Evolutionary conservation across 2,113 vertebrate genomes (phyloP).

Genomic region (Mobula hypostoma): DNA sequence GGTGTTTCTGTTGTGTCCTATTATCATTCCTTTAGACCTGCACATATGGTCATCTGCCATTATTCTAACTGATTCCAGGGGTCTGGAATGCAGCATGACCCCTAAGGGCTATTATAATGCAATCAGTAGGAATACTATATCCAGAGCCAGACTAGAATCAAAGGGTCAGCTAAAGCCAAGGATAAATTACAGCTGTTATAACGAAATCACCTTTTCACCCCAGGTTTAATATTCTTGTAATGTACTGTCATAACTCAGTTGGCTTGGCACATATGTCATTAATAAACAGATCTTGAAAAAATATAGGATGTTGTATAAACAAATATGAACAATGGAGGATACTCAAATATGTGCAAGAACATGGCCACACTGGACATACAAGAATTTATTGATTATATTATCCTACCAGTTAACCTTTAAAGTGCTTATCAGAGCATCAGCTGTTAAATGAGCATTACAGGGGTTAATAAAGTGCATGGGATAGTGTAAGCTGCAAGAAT

Average conservation of each 20-base stretch:
- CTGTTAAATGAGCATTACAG: background rate
- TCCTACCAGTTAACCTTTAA: conserved; percentile 6
- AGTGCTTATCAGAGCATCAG: background rate
- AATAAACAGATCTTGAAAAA: conserved; percentile 52
- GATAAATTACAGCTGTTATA: conserved; percentile 67
- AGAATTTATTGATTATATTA: background rate
- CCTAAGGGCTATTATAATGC: conserved; percentile 67
- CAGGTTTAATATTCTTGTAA: conserved; percentile 54
- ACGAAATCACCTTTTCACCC: conserved; percentile 61
- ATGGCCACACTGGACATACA: background rate
- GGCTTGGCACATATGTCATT: conserved; percentile 55
- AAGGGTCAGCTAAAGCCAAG: conserved; percentile 59
- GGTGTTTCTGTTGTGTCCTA: conserved; percentile 50
- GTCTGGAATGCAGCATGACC: conserved; percentile 71
- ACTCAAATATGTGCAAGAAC: conserved; percentile 49
- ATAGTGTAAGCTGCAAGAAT: background rate
- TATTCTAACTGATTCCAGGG: conserved; percentile 86
- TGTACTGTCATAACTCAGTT: conserved; percentile 57
- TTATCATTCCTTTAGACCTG: conserved; percentile 61
- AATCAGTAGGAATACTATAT: conserved; percentile 68
- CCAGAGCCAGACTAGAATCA: conserved; percentile 61
- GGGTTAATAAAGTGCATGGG: conserved; percentile 9
- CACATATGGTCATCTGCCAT: conserved; percentile 64
- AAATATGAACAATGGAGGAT: conserved; percentile 48
- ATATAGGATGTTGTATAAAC: conserved; percentile 52